A percentile compares a stretch with the other conserved stretches of the same genome.
phyloP scores from a whole-genome alignment of 2,113 vertebrate species.

The Elephantulus edwardii region DNA sequence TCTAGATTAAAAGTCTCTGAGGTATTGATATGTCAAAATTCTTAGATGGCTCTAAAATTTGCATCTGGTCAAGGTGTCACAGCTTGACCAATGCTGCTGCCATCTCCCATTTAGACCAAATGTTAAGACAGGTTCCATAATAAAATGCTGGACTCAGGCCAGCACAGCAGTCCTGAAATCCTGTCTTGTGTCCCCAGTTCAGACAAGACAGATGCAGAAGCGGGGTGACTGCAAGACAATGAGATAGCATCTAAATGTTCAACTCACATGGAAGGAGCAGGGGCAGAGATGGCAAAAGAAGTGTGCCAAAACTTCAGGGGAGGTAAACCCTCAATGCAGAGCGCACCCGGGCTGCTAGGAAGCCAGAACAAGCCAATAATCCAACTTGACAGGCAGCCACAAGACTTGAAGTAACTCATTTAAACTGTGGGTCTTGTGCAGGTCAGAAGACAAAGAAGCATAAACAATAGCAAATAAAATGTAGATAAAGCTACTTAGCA shows the following conservation, averaged over 20 bases:
- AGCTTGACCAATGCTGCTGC: background rate
- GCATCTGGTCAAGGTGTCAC: background rate
- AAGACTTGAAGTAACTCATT: background rate
- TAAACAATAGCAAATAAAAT: background rate
- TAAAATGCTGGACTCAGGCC: background rate
- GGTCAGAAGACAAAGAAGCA: background rate
- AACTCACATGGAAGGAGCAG: accelerated
- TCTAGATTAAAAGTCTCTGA: background rate
- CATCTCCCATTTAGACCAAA: background rate
- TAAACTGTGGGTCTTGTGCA: background rate
- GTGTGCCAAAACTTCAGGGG: background rate
- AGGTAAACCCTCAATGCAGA: background rate
- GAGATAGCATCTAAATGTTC: background rate
- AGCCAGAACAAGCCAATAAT: conserved; percentile 20
- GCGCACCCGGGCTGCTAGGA: background rate
- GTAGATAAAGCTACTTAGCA: background rate
- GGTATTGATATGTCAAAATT: background rate
- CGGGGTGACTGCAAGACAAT: background rate
- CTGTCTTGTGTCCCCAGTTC: too few species aligned
- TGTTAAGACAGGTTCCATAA: background rate
- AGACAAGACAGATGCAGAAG: background rate
- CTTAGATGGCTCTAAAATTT: background rate
- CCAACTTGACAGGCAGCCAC: background rate
- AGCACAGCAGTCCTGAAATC: background rate
- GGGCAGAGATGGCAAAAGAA: conserved; percentile 5